A percentile compares a stretch with the other conserved stretches of the same genome.
phyloP scores from a whole-genome alignment of 1,140 invertebrate genomes.

The Calephelis virginiensis region DNA sequence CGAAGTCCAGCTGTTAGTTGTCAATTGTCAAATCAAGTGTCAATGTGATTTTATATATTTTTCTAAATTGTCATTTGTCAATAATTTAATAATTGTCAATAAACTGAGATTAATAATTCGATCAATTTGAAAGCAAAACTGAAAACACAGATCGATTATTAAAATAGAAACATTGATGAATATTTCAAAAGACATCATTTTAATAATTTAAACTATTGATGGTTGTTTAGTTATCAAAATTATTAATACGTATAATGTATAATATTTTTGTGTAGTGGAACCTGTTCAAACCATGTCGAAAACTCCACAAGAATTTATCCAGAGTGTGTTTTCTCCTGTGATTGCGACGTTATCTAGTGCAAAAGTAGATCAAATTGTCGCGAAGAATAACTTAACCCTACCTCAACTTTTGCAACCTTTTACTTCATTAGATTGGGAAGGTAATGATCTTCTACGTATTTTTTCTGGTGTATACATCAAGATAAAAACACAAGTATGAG shows the following conservation, averaged over 20 bases:
- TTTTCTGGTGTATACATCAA: too few species aligned
- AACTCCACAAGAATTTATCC: conserved; percentile 91
- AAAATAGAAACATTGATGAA: too few species aligned
- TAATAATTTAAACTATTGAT: background rate
- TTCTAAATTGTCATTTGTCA: too few species aligned
- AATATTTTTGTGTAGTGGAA: background rate
- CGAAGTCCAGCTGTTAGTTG: too few species aligned
- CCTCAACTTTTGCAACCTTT: conserved; percentile 95
- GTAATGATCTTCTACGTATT: conserved; percentile 29
- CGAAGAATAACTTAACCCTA: conserved; percentile 95
- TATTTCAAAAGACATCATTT: too few species aligned
- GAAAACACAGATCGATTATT: too few species aligned
- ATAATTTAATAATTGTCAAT: too few species aligned
- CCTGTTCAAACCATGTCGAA: conserved; percentile 78
- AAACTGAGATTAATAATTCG: too few species aligned
- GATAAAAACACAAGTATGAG: too few species aligned
- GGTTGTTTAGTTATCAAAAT: background rate
- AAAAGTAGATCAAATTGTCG: conserved; percentile 89
- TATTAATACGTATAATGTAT: conserved; percentile 14
- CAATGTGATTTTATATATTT: too few species aligned
- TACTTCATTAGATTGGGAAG: conserved; percentile 56
- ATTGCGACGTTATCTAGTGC: conserved; percentile 91
- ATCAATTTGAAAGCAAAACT: too few species aligned
- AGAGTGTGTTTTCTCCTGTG: conserved; percentile 92
- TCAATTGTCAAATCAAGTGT: too few species aligned